Conservation (phyloP, 2,113 vertebrate genomes). For the Sporophila hypoxantha region DNA sequence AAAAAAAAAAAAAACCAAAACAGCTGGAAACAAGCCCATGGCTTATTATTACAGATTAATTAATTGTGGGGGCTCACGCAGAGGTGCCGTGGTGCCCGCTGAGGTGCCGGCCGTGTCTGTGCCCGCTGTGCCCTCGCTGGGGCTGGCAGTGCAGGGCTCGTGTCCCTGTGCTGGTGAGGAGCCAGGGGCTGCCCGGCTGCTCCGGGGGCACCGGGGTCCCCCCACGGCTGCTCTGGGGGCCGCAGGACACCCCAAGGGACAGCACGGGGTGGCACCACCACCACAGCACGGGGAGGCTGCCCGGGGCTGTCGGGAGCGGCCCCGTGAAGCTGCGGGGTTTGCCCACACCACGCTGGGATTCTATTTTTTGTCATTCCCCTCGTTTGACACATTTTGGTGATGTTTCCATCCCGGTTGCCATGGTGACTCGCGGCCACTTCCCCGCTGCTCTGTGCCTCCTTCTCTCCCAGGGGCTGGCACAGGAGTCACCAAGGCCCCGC, state of each 20-base stretch:
- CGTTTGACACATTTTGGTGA: neutral
- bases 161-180: fast-evolving
- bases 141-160: fast-evolving
- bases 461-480: neutral
- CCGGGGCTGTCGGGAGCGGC: neutral
- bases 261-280: fast-evolving
- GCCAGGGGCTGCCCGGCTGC: neutral
- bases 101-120: fast-evolving
- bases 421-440: neutral
- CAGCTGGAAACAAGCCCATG: neutral
- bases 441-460: neutral
- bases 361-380: neutral
- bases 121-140: neutral
- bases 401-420: neutral
- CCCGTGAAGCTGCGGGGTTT: neutral
- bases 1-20: neutral
- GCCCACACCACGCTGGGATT: neutral
- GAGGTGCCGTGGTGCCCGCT: neutral
- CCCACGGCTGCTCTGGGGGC: fast-evolving
- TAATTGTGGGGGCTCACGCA: fast-evolving
- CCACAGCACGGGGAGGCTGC: neutral
- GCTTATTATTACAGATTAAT: neutral
- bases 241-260: fast-evolving
- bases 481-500: neutral
- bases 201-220: fast-evolving